These are phyloP conservation scores for Nyctibius bracteatus DNA, from an alignment of 2,113 vertebrate species.

Conservation along the genomic window DNA sequence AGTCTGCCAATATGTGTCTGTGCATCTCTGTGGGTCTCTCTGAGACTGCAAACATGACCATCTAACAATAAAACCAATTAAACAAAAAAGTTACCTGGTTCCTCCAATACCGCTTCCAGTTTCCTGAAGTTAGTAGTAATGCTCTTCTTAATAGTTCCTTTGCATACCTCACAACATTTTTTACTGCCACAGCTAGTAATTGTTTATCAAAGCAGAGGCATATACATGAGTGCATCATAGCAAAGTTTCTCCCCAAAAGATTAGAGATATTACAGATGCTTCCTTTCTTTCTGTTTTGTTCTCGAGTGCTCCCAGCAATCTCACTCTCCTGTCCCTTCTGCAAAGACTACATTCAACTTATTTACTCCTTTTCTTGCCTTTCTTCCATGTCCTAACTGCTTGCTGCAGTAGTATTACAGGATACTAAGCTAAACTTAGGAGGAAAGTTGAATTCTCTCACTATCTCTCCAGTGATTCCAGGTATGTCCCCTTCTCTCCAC, in stretches of 20 bases:
- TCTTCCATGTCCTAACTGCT: background rate
- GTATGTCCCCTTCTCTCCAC: fast-evolving
- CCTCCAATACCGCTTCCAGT: background rate
- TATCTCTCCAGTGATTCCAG: fast-evolving
- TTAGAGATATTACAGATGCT: background rate
- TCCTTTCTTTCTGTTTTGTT: background rate
- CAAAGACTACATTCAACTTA: background rate
- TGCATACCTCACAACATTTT: background rate
- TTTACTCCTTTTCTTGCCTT: background rate
- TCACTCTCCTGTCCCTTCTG: background rate
- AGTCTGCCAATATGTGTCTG: fast-evolving
- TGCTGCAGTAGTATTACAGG: fast-evolving
- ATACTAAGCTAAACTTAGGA: background rate
- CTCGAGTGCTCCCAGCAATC: background rate
- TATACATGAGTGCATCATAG: background rate
- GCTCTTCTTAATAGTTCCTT: background rate
- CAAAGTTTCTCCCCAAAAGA: background rate
- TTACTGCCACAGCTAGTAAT: background rate
- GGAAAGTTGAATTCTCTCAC: fast-evolving
- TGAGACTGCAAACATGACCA: fast-evolving
- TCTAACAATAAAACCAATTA: background rate
- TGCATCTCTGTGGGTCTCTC: background rate
- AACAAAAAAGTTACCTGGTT: background rate
- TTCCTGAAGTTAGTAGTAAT: background rate
- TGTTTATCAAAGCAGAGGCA: background rate